phyloP scores from a whole-genome alignment of 2,888 invertebrate species.

The Pardosa pseudoannulata region DNA sequence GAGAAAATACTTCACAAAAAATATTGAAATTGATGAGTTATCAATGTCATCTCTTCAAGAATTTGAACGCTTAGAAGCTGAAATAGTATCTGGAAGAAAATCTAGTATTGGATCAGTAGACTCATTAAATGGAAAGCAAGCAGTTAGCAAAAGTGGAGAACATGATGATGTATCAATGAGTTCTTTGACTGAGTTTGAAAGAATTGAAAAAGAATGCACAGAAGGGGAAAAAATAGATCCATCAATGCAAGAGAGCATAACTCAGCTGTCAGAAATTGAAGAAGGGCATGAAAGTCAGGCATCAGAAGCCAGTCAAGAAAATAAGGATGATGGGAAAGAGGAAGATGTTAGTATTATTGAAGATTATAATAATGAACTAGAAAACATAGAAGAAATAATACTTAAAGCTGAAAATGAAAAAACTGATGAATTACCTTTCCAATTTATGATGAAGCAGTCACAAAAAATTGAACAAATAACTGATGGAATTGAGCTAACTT shows the following conservation, averaged over 20 bases:
- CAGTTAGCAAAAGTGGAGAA: constrained; percentile 82
- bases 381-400: constrained; percentile 84
- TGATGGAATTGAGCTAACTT: not conserved
- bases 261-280: constrained; percentile 81
- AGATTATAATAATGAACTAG: constrained; percentile 83
- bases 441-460: constrained; percentile 27
- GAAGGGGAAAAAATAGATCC: constrained; percentile 83
- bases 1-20: constrained; percentile 87
- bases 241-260: constrained; percentile 84
- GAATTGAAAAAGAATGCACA: constrained; percentile 85
- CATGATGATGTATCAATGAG: constrained; percentile 94
- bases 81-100: constrained; percentile 70
- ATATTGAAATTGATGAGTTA: constrained; percentile 87
- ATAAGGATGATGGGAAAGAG: constrained; percentile 79
- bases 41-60: constrained; percentile 74
- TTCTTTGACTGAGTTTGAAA: constrained; percentile 95
- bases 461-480: constrained; percentile 21
- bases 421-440: constrained; percentile 76
- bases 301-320: constrained; percentile 82
- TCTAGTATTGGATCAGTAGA: constrained; percentile 69
- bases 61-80: constrained; percentile 74
- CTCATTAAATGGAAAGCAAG: constrained; percentile 61
- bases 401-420: constrained; percentile 83
- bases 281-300: constrained; percentile 79
- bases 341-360: constrained; percentile 79